Percentiles rank a stretch among this genome's conserved stretches.
phyloP scores from a whole-genome alignment of 2,113 vertebrate genomes.

The Marmota flaviventris region DNA sequence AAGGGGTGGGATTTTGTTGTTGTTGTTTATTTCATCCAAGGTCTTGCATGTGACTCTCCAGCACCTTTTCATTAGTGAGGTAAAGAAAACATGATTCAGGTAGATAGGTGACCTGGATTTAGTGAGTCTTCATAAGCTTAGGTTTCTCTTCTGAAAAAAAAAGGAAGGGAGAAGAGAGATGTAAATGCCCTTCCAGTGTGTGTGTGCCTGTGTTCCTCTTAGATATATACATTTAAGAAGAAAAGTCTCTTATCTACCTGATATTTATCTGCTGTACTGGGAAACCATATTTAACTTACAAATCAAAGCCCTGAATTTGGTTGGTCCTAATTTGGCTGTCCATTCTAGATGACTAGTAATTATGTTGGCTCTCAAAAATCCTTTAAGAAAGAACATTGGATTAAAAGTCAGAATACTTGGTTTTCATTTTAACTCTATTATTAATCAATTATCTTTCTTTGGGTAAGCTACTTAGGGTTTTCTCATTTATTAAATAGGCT shows the following conservation, averaged over 20 bases:
- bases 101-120: neutral
- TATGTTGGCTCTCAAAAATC: constrained; percentile 27
- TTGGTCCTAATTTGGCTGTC: neutral
- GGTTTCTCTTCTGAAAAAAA: neutral
- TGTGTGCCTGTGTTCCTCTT: neutral
- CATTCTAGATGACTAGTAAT: neutral
- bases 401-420: constrained; percentile 48
- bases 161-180: neutral
- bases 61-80: neutral
- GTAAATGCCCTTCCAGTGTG: neutral
- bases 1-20: neutral
- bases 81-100: neutral
- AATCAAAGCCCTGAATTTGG: constrained; percentile 14
- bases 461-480: constrained; percentile 47
- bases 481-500: constrained; percentile 68
- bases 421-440: constrained; percentile 36
- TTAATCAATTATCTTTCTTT: constrained; percentile 67
- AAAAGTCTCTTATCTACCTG: neutral
- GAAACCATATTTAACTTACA: constrained; percentile 17
- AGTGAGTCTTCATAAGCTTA: neutral
- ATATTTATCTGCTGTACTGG: neutral
- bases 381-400: neutral
- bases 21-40: neutral
- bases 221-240: neutral
- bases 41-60: neutral